Conservation (phyloP, 2,797 vertebrate genomes). For the Microctenopoma stevenorrisi region DNA sequence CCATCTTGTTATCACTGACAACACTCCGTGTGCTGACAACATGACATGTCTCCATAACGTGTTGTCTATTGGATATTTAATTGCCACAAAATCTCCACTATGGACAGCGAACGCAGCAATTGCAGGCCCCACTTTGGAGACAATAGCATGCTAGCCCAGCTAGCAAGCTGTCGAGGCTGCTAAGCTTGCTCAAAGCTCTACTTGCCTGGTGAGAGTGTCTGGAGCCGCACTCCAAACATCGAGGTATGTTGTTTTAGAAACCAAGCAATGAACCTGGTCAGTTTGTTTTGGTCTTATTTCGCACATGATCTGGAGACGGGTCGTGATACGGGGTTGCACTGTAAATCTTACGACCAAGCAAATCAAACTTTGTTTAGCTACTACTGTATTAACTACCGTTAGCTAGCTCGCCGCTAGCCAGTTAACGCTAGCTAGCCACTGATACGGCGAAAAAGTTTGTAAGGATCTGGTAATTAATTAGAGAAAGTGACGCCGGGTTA, state of each 20-base stretch:
- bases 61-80: constrained; percentile 35
- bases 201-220: constrained; percentile 36
- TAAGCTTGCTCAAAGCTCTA: constrained; percentile 61
- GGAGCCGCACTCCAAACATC: constrained; percentile 54
- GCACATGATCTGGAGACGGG: constrained; percentile 37
- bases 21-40: constrained; percentile 48
- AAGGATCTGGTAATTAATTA: constrained; percentile 11
- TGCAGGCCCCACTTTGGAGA: constrained; percentile 75
- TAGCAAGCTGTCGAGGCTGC: constrained; percentile 58
- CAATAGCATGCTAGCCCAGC: constrained; percentile 73
- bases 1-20: constrained; percentile 54
- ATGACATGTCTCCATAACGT: constrained; percentile 52
- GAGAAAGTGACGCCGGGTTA: neutral
- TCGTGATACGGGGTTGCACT: neutral
- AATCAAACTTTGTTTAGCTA: constrained; percentile 63
- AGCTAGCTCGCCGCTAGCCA: constrained; percentile 51
- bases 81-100: constrained; percentile 30
- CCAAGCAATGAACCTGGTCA: constrained; percentile 26
- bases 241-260: constrained; percentile 61
- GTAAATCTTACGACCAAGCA: neutral
- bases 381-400: constrained; percentile 31
- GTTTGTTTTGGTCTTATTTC: constrained; percentile 42
- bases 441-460: constrained; percentile 52
- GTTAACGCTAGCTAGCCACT: constrained; percentile 44
- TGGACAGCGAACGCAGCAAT: constrained; percentile 73